Evolutionary conservation across 1,140 invertebrate genomes (phyloP).

Genomic region (Drosophila orosa): DNA sequence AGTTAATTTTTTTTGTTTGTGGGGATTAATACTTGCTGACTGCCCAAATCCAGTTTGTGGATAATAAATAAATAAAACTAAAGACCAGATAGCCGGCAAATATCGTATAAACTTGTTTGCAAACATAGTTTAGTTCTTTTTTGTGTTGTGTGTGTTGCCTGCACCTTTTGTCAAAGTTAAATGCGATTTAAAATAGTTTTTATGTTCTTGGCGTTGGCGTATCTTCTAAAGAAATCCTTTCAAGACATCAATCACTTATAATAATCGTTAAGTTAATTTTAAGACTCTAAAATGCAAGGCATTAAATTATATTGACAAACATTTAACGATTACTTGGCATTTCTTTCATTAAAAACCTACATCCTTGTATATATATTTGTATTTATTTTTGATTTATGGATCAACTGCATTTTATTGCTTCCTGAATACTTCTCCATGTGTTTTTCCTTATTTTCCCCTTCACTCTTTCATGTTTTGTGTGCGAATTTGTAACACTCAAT

Average conservation of each 20-base stretch:
- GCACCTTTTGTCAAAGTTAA: constrained; percentile 1
- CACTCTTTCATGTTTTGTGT: constrained; percentile 21
- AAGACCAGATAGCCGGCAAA: constrained; percentile 1
- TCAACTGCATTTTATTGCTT: constrained; percentile 10
- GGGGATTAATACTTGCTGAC: neutral
- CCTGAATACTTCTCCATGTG: constrained; percentile 11
- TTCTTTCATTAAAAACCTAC: neutral
- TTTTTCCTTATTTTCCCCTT: neutral
- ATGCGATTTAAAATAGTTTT: neutral
- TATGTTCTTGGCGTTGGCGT: neutral
- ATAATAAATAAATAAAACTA: constrained; percentile 5
- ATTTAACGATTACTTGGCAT: neutral
- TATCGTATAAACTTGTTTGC: constrained; percentile 14
- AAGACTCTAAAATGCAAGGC: neutral
- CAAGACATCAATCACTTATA: neutral
- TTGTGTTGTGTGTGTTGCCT: neutral
- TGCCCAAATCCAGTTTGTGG: constrained; percentile 12
- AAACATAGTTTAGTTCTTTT: constrained; percentile 2
- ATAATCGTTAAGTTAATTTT: neutral
- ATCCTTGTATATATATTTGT: neutral
- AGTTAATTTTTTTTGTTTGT: neutral
- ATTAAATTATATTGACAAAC: neutral
- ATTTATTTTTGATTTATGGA: neutral
- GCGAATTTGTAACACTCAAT: constrained; percentile 26
- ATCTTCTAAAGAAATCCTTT: constrained; percentile 1